These are phyloP conservation scores for Corythaixoides concolor DNA, from an alignment of 2,113 vertebrate genomes.

Conservation along the genomic window DNA sequence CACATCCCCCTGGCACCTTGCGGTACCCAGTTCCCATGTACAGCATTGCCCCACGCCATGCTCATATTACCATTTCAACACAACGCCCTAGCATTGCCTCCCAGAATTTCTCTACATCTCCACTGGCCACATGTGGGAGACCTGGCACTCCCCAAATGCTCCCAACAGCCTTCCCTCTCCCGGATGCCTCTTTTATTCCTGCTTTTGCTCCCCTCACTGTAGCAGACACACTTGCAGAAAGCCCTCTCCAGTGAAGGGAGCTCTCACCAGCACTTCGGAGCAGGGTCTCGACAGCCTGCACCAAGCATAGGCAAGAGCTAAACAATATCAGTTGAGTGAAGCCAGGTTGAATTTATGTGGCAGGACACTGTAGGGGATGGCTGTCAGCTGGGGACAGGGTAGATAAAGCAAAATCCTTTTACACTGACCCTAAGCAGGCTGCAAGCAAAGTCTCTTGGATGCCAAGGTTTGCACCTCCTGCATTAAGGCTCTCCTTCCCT, in stretches of 20 bases:
- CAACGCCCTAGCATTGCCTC: rapidly evolving
- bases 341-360: neutral
- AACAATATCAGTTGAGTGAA: neutral
- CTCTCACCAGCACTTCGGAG: neutral
- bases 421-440: neutral
- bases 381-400: neutral
- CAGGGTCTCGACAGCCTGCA: neutral
- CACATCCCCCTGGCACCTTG: rapidly evolving
- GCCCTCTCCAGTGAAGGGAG: neutral
- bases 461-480: neutral
- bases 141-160: neutral
- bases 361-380: neutral
- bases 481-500: neutral
- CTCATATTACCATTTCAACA: neutral
- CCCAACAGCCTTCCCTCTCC: neutral
- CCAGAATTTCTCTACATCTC: neutral
- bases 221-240: neutral
- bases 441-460: neutral
- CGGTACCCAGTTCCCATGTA: neutral
- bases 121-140: neutral
- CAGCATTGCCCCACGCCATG: rapidly evolving
- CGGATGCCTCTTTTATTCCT: neutral
- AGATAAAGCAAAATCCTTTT: slow-evolving; percentile 1
- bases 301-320: neutral
- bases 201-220: neutral